Conservation (phyloP, 2,797 vertebrate genomes). For the Clarias fuscus region DNA sequence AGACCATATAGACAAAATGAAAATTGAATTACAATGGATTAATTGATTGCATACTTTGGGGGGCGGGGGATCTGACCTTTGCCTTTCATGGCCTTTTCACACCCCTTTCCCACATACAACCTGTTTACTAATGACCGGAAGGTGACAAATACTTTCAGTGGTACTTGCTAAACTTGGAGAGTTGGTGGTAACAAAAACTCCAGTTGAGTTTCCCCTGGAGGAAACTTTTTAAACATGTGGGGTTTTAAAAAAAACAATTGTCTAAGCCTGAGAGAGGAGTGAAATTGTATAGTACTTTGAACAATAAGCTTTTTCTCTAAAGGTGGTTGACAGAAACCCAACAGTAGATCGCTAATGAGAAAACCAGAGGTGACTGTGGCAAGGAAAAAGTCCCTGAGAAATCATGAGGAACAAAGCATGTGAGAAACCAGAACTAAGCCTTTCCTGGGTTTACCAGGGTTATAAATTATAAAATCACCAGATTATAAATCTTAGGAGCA, state of each 20-base stretch:
- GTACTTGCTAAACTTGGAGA: conserved; percentile 1
- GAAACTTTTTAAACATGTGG: not conserved
- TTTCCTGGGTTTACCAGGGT: not conserved
- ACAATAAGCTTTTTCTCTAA: not conserved
- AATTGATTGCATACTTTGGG: not conserved
- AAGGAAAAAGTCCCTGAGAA: conserved; percentile 5
- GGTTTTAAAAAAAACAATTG: not conserved
- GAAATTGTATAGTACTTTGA: not conserved
- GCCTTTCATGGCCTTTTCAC: not conserved
- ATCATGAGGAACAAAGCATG: not conserved
- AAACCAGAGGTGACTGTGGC: not conserved
- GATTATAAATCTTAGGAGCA: too few species aligned
- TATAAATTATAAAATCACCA: not conserved
- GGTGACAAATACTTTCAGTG: conserved; percentile 4
- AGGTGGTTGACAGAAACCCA: not conserved
- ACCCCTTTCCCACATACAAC: conserved; percentile 6
- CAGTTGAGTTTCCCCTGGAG: not conserved
- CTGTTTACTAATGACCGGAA: conserved; percentile 18
- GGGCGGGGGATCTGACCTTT: not conserved
- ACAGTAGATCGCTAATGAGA: not conserved
- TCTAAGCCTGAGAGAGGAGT: not conserved
- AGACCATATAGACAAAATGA: not conserved
- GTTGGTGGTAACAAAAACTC: conserved; percentile 20
- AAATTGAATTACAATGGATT: not conserved
- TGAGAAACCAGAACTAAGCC: not conserved